phyloP scores from a whole-genome alignment of 2,113 vertebrate genomes.

The Xiphophorus maculatus region DNA sequence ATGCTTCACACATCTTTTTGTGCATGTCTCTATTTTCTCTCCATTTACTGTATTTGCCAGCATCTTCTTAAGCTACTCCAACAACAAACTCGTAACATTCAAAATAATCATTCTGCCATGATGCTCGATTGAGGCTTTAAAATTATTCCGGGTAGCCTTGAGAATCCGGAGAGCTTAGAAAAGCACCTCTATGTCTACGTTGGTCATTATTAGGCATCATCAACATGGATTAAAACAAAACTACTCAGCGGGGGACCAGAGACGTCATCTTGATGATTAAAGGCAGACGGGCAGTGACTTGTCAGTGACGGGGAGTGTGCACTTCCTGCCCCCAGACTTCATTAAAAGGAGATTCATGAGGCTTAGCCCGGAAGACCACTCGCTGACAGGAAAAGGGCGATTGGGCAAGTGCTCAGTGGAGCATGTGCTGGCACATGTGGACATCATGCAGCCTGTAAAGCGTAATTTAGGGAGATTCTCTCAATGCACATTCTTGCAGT shows the following conservation, averaged over 20 bases:
- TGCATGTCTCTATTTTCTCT: too few species aligned
- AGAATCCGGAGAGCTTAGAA: not conserved
- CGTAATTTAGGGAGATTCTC: not conserved
- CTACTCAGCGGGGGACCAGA: conserved; percentile 27
- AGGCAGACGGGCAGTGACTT: conserved; percentile 15
- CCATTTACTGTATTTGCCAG: too few species aligned
- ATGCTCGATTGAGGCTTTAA: not conserved
- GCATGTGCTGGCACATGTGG: not conserved
- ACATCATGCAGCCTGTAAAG: not conserved
- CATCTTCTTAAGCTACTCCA: too few species aligned
- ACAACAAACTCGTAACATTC: too few species aligned
- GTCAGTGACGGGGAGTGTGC: conserved; percentile 46
- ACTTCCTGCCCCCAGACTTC: conserved; percentile 62
- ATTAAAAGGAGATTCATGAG: conserved; percentile 72
- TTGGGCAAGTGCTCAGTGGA: not conserved
- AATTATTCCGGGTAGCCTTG: too few species aligned
- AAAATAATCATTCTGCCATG: too few species aligned
- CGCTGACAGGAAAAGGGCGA: conserved; percentile 19
- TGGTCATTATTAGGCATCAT: conserved; percentile 42
- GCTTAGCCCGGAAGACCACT: conserved; percentile 55
- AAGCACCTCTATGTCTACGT: conserved; percentile 13
- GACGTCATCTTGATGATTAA: conserved; percentile 63
- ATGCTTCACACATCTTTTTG: too few species aligned
- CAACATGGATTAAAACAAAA: conserved; percentile 60
- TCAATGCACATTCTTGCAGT: not conserved